Evolutionary conservation across 2,888 invertebrate species (phyloP).

Genomic region (Pollenia griseotomentosa): DNA sequence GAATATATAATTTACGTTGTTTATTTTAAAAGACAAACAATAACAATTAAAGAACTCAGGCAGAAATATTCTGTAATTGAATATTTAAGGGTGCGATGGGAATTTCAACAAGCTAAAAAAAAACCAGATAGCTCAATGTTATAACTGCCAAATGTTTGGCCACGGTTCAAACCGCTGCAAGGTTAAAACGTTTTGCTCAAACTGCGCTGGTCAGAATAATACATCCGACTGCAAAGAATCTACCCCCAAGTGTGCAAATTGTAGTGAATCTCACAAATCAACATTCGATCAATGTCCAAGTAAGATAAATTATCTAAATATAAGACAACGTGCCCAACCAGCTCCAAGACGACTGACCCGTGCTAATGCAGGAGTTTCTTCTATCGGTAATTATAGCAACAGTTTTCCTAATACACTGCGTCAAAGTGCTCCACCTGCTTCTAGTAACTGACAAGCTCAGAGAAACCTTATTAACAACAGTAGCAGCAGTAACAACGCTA

Average conservation of each 20-base stretch:
- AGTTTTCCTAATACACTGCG: not conserved
- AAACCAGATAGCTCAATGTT: too few relatives aligned
- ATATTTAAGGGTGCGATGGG: too few relatives aligned
- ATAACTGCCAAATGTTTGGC: too few relatives aligned
- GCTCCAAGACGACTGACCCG: not conserved
- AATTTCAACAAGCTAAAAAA: too few relatives aligned
- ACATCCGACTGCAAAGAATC: too few relatives aligned
- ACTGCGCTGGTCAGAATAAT: too few relatives aligned
- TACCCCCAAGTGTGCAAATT: constrained; percentile 5
- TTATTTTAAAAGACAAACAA: too few relatives aligned
- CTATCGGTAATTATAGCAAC: not conserved
- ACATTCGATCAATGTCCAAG: not conserved
- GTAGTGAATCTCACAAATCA: not conserved
- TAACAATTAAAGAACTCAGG: too few relatives aligned
- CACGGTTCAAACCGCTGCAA: too few relatives aligned
- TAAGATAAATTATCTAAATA: not conserved
- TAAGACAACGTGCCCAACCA: not conserved
- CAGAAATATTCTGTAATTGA: too few relatives aligned
- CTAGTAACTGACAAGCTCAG: not conserved
- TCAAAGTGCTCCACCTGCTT: not conserved
- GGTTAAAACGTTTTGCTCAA: too few relatives aligned
- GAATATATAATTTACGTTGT: too few relatives aligned
- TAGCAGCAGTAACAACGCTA: not conserved
- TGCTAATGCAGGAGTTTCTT: not conserved
- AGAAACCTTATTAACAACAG: not conserved